Conservation (phyloP, 2,797 vertebrate genomes). For the Triplophysa yarkandensis region DNA sequence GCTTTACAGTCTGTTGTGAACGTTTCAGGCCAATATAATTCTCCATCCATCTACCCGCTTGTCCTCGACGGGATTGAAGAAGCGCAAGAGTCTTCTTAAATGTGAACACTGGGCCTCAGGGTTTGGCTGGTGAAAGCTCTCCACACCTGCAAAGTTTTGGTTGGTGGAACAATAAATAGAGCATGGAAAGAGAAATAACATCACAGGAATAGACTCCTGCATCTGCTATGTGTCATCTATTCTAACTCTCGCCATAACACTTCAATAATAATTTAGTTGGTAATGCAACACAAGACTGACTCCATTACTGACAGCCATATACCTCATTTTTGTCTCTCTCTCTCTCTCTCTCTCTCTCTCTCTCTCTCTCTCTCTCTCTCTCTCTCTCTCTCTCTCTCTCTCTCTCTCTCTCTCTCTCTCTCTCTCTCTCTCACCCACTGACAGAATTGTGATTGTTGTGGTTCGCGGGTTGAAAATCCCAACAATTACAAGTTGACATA, state of each 20-base stretch:
- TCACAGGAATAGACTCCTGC: neutral
- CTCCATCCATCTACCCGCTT: neutral
- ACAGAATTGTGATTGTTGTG: slow-evolving; percentile 8
- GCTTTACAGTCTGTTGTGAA: neutral
- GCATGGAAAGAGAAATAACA: neutral
- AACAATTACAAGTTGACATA: slow-evolving; percentile 28
- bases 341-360: neutral
- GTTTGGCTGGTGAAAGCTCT: neutral
- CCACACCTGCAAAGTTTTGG: neutral
- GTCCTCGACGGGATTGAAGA: no score
- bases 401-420: neutral
- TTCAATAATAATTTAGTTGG: slow-evolving; percentile 1
- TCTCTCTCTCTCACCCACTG: slow-evolving; percentile 7
- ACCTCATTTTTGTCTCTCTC: neutral
- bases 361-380: neutral
- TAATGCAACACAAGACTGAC: neutral
- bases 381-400: neutral
- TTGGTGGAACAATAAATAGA: neutral
- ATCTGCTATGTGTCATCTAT: neutral
- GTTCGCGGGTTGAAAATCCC: neutral
- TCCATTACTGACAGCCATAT: slow-evolving; percentile 11
- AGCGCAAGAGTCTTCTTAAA: no score
- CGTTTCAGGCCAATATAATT: neutral
- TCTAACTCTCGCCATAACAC: neutral
- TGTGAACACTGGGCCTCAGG: no score